These are phyloP conservation scores for Heliconius hermathena DNA, from an alignment of 1,140 invertebrate genomes.

Conservation along the genomic window DNA sequence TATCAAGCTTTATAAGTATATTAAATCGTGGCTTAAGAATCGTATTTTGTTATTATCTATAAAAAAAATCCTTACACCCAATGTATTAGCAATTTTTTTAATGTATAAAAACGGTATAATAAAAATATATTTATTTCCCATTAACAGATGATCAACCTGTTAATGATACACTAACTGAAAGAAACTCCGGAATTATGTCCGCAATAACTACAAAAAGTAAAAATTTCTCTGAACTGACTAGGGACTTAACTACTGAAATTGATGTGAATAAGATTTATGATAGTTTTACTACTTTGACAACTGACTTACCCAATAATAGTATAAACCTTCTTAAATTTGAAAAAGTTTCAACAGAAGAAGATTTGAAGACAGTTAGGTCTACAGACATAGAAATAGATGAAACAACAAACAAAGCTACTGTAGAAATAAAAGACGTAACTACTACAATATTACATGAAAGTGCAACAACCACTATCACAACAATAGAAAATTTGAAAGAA, in stretches of 20 bases:
- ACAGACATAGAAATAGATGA: neutral
- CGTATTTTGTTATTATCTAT: neutral
- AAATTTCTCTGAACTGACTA: conserved; percentile 13
- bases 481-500: neutral
- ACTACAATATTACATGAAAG: neutral
- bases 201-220: conserved; percentile 48
- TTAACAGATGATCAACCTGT: conserved; percentile 79
- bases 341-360: neutral
- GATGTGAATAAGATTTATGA: conserved; percentile 5
- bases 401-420: neutral
- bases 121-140: conserved; percentile 62
- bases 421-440: neutral
- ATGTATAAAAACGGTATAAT: conserved; percentile 5
- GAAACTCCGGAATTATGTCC: conserved; percentile 53
- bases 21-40: neutral
- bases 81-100: neutral
- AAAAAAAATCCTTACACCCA: neutral
- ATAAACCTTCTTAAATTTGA: neutral
- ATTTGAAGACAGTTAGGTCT: neutral
- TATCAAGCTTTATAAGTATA: conserved; percentile 7
- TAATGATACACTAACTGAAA: conserved; percentile 77
- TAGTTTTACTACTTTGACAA: neutral
- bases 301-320: neutral
- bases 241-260: conserved; percentile 4
- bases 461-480: neutral